A percentile compares a stretch with the other conserved stretches of the same genome.
phyloP scores from a whole-genome alignment of 2,113 vertebrate genomes.

The Felis catus region F.catus_Fca126_mat1.0 CM031420.1:39501-40000 shows the following conservation, averaged over 20 bases:
- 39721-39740: background rate
- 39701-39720: background rate
- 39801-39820: background rate
- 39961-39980: background rate
- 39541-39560: background rate
- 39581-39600: background rate
- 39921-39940: background rate
- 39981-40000: background rate
- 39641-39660: background rate
- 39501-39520: background rate
- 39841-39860: background rate
- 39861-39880: background rate
- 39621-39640: background rate
- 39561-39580: background rate
- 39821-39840: background rate
- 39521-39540: background rate
- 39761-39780: background rate
- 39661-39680: background rate
- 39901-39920: background rate
- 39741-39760: background rate
- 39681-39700: background rate
- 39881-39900: background rate
- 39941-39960: background rate
- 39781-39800: background rate
- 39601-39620: background rate